These are phyloP conservation scores for Phoenicopterus ruber DNA, from an alignment of 2,113 vertebrate species.

Conservation along the genomic window DNA sequence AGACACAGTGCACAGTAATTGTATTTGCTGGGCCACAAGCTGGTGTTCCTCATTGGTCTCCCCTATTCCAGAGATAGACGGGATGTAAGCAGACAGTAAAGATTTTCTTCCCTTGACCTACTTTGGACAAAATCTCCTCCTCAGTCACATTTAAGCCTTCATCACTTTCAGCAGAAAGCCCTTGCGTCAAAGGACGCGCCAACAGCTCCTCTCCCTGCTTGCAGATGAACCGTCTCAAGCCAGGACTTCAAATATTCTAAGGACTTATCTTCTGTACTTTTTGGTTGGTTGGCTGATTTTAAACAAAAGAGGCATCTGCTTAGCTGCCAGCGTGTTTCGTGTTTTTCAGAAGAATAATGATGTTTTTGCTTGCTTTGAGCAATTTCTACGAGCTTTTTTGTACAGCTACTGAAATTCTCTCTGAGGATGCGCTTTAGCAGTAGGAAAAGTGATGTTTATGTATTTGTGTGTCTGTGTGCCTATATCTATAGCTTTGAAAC, in stretches of 20 bases:
- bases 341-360: background rate
- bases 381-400: background rate
- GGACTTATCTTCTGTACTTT: background rate
- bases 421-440: background rate
- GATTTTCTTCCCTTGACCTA: slow-evolving; percentile 7
- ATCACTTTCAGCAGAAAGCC: background rate
- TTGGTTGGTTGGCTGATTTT: background rate
- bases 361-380: background rate
- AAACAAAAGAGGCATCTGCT: background rate
- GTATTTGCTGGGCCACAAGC: slow-evolving; percentile 11
- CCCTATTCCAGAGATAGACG: background rate
- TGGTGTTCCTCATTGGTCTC: background rate
- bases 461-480: background rate
- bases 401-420: background rate
- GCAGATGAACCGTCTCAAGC: background rate
- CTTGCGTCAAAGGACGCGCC: background rate
- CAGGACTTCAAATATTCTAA: background rate
- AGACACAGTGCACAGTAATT: slow-evolving; percentile 51
- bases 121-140: background rate
- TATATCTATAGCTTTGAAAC: background rate
- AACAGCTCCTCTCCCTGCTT: background rate
- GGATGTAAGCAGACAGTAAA: background rate
- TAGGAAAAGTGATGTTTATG: background rate
- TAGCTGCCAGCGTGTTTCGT: background rate
- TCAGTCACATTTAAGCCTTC: background rate